Base-by-base conservation (phyloP, 2,888 invertebrate genomes). In the Choreutis nemorana region DNA sequence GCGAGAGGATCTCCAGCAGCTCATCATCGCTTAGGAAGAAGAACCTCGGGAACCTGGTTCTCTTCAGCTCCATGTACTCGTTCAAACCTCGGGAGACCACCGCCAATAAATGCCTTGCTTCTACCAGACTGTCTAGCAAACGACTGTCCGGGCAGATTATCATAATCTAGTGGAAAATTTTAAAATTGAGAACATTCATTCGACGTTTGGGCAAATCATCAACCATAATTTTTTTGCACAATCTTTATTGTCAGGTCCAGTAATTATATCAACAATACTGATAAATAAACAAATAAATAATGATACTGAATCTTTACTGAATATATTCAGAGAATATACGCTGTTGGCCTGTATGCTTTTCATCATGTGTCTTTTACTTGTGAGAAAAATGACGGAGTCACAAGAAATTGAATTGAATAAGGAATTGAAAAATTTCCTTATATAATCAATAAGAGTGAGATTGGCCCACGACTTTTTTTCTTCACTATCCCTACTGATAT, bases 1-100 rank as follows among this genome's bases (percentile, higher is more conserved):
- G 89, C 0, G 91, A 88, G 27, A 92, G 67, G 26, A 92, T 90
- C 61, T 91, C 90, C 40, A 92, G 67, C 16, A 92, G 68, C 50
- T 92, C 91, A 47, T 91, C 90, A 48, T 92, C 91, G 42, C 91
- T 90, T 37, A 92, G 83, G 70, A 92, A 91, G 77, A 87, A 91
- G 61, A 91, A 85, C 50, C 87, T 66, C 11, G 91, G 91, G 65
- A 91, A 92, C 23, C 84, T 78, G 23, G 84, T 72, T 25, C 91
- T 64, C 61, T 91, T 91, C 37, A 86, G 82, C 56, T 91, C 90
- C 65, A 92, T 79, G 60, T 91, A 92, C 31, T 89, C 87, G 28
- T 87, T 82, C 3, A 92, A 81, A 0, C 91, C 90, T 39, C 87
- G 87, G 35, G 88, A 83, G 3, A 91, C 90, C 12, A 87, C 81